phyloP scores from a whole-genome alignment of 2,797 vertebrate species.

The Sebastes taczanowskii region DNA sequence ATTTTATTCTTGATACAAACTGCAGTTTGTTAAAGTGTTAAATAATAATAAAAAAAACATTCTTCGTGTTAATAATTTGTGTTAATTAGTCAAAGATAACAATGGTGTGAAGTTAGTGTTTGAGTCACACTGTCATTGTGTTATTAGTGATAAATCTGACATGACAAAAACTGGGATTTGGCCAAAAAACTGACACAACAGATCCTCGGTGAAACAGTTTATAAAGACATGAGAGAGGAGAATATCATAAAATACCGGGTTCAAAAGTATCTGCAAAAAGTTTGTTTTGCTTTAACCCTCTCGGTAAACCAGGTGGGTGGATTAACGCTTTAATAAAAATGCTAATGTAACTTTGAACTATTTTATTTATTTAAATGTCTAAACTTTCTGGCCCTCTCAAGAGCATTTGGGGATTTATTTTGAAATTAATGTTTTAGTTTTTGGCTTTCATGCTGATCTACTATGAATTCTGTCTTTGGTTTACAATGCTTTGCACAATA shows the following conservation, averaged over 20 bases:
- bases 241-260: neutral
- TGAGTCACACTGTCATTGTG: neutral
- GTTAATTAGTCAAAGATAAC: slow-evolving; percentile 10
- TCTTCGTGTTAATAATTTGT: neutral
- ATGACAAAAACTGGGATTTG: neutral
- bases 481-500: too few relatives aligned
- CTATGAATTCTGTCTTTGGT: neutral
- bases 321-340: too few relatives aligned
- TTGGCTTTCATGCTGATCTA: neutral
- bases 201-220: accelerated
- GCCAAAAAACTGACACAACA: neutral
- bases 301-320: neutral
- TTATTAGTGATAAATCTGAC: neutral
- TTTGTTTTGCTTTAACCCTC: neutral
- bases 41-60: neutral
- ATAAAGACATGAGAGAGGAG: neutral
- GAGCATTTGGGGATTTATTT: neutral
- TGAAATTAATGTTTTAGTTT: neutral
- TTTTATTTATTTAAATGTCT: neutral
- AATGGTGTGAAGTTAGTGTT: slow-evolving; percentile 43
- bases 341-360: neutral
- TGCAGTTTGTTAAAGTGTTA: neutral
- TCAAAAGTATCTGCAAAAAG: neutral
- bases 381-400: neutral
- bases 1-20: neutral